Evolutionary conservation across 64 coral and sea anemone species (phyloP).

Genomic region (Stylophora pistillata): DNA sequence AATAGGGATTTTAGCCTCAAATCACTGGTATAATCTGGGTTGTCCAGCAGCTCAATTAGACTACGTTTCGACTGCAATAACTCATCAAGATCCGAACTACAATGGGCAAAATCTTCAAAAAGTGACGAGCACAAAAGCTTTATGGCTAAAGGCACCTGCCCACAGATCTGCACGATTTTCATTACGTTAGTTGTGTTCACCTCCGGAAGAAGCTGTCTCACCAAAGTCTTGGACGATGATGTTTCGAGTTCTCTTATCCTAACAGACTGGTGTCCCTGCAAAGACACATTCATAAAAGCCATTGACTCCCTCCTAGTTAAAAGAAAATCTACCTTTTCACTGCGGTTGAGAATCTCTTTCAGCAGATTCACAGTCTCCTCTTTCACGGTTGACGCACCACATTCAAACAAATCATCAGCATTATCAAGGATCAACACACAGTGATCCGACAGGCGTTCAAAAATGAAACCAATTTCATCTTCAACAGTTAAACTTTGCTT

Average conservation of each 20-base stretch:
- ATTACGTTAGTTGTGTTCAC: background rate
- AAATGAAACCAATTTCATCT: background rate
- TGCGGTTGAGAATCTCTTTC: constrained; percentile 1
- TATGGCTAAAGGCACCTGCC: background rate
- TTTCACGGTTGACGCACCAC: background rate
- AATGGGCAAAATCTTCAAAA: background rate
- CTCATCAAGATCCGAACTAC: background rate
- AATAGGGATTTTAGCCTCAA: background rate
- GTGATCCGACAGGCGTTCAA: background rate
- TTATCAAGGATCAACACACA: constrained; percentile 34
- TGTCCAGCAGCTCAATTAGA: background rate
- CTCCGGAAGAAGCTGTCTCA: background rate
- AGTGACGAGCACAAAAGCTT: background rate
- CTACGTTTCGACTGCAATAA: background rate
- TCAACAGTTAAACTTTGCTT: background rate
- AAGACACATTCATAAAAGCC: background rate
- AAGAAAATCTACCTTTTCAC: background rate
- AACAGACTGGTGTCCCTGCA: background rate
- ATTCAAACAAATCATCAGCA: constrained; percentile 37
- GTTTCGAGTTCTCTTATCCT: background rate
- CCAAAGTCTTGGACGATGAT: background rate
- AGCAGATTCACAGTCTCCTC: background rate
- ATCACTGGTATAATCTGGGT: background rate
- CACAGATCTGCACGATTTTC: background rate
- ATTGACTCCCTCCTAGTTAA: background rate